Conservation (phyloP, 2,113 vertebrate genomes). For the Bos indicus region DNA sequence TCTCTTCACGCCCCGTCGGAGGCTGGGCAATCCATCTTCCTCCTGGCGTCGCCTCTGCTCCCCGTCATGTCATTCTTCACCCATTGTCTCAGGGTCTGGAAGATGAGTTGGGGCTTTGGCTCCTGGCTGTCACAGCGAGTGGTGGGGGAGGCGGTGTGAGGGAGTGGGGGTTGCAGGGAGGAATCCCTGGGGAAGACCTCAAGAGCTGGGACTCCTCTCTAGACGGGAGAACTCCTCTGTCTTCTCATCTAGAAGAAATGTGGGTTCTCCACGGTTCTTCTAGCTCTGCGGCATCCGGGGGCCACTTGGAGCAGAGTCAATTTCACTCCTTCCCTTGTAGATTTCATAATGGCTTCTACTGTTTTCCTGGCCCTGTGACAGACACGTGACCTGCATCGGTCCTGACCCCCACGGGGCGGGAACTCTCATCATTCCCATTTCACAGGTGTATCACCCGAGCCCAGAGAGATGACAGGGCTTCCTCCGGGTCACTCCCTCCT, state of each 20-base stretch:
- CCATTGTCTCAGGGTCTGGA: neutral
- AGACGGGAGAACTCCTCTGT: neutral
- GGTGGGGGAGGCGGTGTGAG: neutral
- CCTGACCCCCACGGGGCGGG: accelerated
- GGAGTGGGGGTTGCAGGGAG: accelerated
- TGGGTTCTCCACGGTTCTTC: neutral
- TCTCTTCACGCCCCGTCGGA: neutral
- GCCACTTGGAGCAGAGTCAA: accelerated
- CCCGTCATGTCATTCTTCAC: neutral
- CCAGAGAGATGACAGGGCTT: neutral
- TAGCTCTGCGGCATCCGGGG: neutral
- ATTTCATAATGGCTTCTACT: neutral
- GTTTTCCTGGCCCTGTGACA: neutral
- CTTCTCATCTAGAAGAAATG: neutral
- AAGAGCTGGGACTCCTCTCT: neutral
- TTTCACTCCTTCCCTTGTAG: neutral
- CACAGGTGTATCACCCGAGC: neutral
- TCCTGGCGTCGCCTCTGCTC: neutral
- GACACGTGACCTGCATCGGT: neutral
- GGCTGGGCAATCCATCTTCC: neutral
- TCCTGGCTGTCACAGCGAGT: neutral
- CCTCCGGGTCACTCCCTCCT: accelerated
- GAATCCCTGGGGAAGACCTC: neutral
- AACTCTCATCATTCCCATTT: neutral
- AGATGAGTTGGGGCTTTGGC: neutral